Evolutionary conservation across 2,888 invertebrate species (phyloP), one percentile per base, ranked within the genome.

Genomic region (Sicus ferrugineus): DNA sequence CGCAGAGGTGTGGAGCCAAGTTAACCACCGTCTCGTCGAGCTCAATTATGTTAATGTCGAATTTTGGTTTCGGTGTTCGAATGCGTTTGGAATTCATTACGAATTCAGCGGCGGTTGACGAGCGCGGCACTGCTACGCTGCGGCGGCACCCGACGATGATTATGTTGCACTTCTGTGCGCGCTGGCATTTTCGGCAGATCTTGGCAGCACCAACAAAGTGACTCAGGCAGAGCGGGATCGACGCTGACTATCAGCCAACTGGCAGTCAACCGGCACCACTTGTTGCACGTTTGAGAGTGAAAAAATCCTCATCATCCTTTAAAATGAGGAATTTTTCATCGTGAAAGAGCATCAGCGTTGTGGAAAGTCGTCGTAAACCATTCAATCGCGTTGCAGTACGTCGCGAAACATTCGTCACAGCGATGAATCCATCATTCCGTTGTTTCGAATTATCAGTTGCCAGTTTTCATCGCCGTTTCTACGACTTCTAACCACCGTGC

Each of bases 11-110:
- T 61, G 42, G 26, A 61, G 21, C 23, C 61, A 42, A 42, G 26
- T 42, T 61, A 61, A 61, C 61, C 61, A 61, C 61, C 42, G 61
- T 62, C 62, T 46, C 62, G 46, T 26, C 46, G 62, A n/a, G 62
- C 7, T 62, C 62, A 62, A 62, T 62, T 62, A 62, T 62, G 62
- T 46, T 46, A 46, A 62, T 46, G n/a, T 62, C 9, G 23, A 14
- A 23, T 65, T 54, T 52, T 11, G 65, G 26, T 65, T 65, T 65
- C 38, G 64, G 52, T 64, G 63, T 52, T 64, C 31, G 21, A 64
- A 64, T 64, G 52, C 31, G 16, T 64, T 64, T 42, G 64, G 42
- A 31, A 42, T 52, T 59, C 52, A 59, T 59, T 34, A 23, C 34
- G 59, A n/a, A 59, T 59, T 59, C 59, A 9, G 28, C 54, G 3